Evolutionary conservation across 2,888 invertebrate genomes (phyloP).

Genomic region (Sphinx pinastri): DNA sequence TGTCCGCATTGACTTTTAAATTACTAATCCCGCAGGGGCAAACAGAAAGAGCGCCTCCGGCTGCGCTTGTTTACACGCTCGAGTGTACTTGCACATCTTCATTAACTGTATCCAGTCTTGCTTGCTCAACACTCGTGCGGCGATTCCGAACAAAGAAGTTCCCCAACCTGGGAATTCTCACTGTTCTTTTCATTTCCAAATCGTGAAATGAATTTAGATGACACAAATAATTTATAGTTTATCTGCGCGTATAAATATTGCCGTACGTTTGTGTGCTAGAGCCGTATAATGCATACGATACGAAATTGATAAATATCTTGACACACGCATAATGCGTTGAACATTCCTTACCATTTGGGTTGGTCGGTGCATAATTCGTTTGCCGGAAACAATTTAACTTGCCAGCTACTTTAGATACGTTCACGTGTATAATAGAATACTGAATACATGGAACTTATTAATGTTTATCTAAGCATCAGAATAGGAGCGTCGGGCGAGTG

Average conservation of each 20-base stretch:
- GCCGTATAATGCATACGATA: constrained; percentile 56
- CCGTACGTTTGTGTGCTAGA: constrained; percentile 50
- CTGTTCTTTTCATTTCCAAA: constrained; percentile 52
- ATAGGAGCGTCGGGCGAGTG: constrained; percentile 66
- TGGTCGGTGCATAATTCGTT: constrained; percentile 62
- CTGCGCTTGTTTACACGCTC: constrained; percentile 75
- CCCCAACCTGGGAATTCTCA: constrained; percentile 50
- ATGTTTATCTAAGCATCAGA: constrained; percentile 80
- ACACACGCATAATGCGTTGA: constrained; percentile 66
- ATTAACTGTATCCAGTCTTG: constrained; percentile 67
- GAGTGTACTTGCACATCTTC: constrained; percentile 81
- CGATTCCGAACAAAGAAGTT: constrained; percentile 37
- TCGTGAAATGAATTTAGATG: constrained; percentile 51
- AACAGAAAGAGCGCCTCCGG: constrained; percentile 74
- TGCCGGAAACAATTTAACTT: constrained; percentile 78
- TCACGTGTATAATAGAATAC: constrained; percentile 51
- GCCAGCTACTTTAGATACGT: constrained; percentile 61
- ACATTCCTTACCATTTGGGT: constrained; percentile 62
- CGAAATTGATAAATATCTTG: constrained; percentile 65
- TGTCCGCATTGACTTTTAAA: constrained; percentile 84
- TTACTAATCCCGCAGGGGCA: constrained; percentile 82
- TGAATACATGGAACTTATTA: constrained; percentile 64
- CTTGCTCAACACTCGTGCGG: constrained; percentile 71
- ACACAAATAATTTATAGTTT: constrained; percentile 42
- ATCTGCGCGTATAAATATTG: constrained; percentile 45